phyloP scores from a whole-genome alignment of 2,888 invertebrate genomes.

The Xylota segnis region DNA sequence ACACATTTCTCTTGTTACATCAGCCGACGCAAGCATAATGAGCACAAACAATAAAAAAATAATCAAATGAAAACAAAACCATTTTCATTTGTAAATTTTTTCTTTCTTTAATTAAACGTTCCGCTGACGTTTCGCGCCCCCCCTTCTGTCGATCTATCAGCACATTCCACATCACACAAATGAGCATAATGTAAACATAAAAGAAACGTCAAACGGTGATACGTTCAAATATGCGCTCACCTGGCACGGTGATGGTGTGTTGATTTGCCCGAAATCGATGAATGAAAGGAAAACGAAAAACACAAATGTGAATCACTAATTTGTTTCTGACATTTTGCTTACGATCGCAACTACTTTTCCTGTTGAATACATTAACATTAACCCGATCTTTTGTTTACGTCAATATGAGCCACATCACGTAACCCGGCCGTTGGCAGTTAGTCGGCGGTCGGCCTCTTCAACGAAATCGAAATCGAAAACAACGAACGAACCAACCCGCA shows the following conservation, averaged over 20 bases:
- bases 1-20: conserved; percentile 74
- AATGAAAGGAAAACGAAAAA: conserved; percentile 35
- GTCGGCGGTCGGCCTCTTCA: background rate
- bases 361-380: conserved; percentile 23
- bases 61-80: conserved; percentile 58
- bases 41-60: conserved; percentile 29
- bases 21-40: conserved; percentile 50
- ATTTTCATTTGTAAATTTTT: conserved; percentile 55
- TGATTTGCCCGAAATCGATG: conserved; percentile 8
- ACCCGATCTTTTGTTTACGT: conserved; percentile 29
- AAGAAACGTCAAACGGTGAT: conserved; percentile 10
- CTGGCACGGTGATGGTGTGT: background rate
- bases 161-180: background rate
- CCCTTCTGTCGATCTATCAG: too few species aligned
- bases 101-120: conserved; percentile 41
- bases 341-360: conserved; percentile 12
- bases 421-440: background rate
- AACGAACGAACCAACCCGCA: background rate
- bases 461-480: conserved; percentile 36
- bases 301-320: conserved; percentile 33
- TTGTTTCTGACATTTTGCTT: conserved; percentile 17
- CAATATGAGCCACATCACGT: conserved; percentile 24
- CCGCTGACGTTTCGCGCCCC: conserved; percentile 4
- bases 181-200: conserved; percentile 44
- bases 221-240: conserved; percentile 25